Evolutionary conservation across 2,113 vertebrate genomes (phyloP), one percentile per base, ranked within the genome.

Genomic region (Bujurquina vittata): DNA sequence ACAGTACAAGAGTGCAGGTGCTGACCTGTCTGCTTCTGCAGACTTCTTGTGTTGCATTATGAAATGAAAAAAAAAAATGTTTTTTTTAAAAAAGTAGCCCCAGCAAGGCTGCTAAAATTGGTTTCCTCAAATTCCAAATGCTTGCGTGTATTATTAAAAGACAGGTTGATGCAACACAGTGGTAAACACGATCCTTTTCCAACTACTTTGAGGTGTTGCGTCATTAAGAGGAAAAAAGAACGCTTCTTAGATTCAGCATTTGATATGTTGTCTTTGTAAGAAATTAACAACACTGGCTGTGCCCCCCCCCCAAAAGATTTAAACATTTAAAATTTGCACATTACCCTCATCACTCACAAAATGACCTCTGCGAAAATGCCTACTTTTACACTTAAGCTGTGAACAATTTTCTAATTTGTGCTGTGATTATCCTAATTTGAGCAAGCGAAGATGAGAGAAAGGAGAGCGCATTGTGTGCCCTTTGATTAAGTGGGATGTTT

Each of bases 401-500:
- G 87, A 82, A 91, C 94, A 91, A 81, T 93, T 93, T 87, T 43
- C 83, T 82, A 88, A 92, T 94, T 93, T 95, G 84, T 46, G 78
- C 79, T 26, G 84, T 92, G 87, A 91, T 94, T 93, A 92, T 83
- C 87, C 89, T 89, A 92, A 94, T 93, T 93, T 88, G 88, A 65
- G n/a, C 58, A 49, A 85, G 85, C 3, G 73, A 81, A 87, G 89
- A 86, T 49, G 84, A 83, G 85, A 73, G 88, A 31, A 63, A 61
- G 78, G 75, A 84, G 81, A 59, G 84, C 72, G 75, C 33, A 86
- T 87, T 91, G 90, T 91, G 83, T 89, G 91, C 88, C 92, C 93
- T 94, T 88, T 94, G 91, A 94, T 94, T 91, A 93, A 95, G 94
- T 92, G 93, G 91, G 88, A 94, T 93, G 91, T 95, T 93, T 88